Percentiles rank a stretch among this genome's conserved stretches.
Conservation (phyloP, 2,113 vertebrate genomes). For the Mastomys coucha region DNA sequence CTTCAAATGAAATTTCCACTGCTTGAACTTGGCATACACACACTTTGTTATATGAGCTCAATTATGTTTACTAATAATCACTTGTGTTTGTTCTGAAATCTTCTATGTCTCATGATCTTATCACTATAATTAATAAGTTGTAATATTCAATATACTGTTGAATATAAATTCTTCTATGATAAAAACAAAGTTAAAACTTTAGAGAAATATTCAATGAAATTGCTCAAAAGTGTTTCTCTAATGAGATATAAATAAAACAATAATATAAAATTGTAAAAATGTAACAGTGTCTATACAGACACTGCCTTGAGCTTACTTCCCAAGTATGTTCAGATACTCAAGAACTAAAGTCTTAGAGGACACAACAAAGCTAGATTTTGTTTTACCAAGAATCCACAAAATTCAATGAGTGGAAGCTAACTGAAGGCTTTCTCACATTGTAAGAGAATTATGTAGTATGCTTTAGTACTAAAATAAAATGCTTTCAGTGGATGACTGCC, state of each 20-base stretch:
- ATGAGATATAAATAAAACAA: background rate
- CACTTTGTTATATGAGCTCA: background rate
- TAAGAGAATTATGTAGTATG: background rate
- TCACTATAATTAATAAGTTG: slow-evolving; percentile 2
- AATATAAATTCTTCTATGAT: background rate
- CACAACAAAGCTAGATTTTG: background rate
- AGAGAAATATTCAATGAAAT: slow-evolving; percentile 4
- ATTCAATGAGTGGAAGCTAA: background rate
- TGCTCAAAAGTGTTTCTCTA: background rate
- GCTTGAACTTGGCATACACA: background rate
- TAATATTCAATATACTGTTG: background rate
- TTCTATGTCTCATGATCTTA: background rate
- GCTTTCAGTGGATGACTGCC: background rate
- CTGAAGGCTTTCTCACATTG: background rate
- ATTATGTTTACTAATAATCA: background rate
- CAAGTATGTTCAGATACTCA: background rate
- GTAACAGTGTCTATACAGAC: background rate
- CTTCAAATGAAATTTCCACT: background rate
- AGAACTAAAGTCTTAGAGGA: background rate
- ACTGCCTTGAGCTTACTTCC: background rate
- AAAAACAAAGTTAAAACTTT: slow-evolving; percentile 25
- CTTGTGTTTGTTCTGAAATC: background rate
- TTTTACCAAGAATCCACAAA: background rate
- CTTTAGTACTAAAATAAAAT: slow-evolving; percentile 37
- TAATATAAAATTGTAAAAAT: background rate